Evolutionary conservation across 1,140 invertebrate genomes (phyloP).

Genomic region (Drosophila parvula): DNA sequence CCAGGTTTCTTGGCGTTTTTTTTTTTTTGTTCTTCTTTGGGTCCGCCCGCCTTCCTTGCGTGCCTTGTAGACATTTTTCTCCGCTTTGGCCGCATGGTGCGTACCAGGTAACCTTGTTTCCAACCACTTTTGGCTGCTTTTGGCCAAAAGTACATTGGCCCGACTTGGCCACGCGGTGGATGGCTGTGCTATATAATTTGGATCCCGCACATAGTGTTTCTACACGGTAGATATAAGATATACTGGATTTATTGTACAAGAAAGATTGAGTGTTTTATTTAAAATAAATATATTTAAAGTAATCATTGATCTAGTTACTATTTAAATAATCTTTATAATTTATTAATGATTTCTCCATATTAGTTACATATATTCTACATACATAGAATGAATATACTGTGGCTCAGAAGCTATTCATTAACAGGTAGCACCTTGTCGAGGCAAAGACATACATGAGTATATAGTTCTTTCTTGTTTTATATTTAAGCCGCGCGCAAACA

Average conservation of each 20-base stretch:
- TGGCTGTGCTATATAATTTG: constrained; percentile 67
- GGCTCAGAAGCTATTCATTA: background rate
- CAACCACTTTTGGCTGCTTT: constrained; percentile 63
- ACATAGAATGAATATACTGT: background rate
- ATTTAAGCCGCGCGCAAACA: constrained; percentile 53
- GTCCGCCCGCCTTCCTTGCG: constrained; percentile 53
- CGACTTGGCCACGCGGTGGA: constrained; percentile 21
- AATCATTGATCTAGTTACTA: background rate
- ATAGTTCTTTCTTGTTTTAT: constrained; percentile 29
- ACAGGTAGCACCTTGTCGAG: background rate
- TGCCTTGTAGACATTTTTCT: constrained; percentile 72
- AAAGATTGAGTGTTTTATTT: too few relatives aligned
- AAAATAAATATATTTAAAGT: background rate
- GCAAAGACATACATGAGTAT: background rate
- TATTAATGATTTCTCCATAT: background rate
- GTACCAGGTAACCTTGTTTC: constrained; percentile 73
- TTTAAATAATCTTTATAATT: background rate
- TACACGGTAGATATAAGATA: background rate
- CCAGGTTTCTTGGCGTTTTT: constrained; percentile 43
- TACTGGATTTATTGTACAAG: background rate
- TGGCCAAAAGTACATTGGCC: constrained; percentile 64
- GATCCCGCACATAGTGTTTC: constrained; percentile 37
- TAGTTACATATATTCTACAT: background rate
- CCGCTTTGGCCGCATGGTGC: constrained; percentile 33
- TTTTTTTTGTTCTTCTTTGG: constrained; percentile 42